A percentile compares a stretch with the other conserved stretches of the same genome.
phyloP scores from a whole-genome alignment of 92 coral and sea anemone genomes.

The Galaxea fascicularis region DNA sequence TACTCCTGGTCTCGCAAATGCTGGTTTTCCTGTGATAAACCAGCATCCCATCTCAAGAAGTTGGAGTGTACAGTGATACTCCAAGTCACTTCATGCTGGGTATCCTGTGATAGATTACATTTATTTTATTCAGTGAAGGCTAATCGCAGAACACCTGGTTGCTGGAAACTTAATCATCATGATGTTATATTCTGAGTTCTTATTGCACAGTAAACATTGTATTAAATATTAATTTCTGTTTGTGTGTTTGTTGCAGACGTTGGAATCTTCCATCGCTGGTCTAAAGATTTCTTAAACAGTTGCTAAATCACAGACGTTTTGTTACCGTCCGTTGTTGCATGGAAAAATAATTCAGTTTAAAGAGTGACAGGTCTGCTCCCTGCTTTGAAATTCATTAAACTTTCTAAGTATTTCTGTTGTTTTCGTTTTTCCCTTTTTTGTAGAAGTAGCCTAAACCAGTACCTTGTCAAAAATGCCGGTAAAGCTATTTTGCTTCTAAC shows the following conservation, averaged over 20 bases:
- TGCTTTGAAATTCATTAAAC: not conserved
- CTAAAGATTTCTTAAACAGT: conserved; percentile 79
- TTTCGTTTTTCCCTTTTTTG: not conserved
- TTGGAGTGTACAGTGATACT: no score
- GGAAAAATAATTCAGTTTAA: conserved; percentile 8
- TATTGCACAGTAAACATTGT: no score
- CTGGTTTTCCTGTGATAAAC: no score
- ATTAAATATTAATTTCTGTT: not conserved
- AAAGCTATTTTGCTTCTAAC: no score
- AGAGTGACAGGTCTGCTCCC: not conserved
- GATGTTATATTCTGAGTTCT: not conserved
- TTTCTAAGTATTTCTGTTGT: not conserved
- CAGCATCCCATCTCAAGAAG: no score
- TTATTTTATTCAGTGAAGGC: no score
- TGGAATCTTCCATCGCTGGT: conserved; percentile 94
- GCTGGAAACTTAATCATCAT: no score
- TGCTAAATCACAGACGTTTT: not conserved
- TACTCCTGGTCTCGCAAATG: no score
- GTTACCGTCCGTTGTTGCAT: not conserved
- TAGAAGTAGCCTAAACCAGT: no score
- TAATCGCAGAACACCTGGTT: no score
- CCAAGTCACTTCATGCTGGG: no score
- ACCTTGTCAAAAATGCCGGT: not conserved
- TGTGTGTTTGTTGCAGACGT: conserved; percentile 54
- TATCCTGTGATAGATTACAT: no score